Percentiles rank a stretch among this genome's conserved stretches.
Conservation (phyloP, 2,888 invertebrate genomes). For the Amiota minor region DNA sequence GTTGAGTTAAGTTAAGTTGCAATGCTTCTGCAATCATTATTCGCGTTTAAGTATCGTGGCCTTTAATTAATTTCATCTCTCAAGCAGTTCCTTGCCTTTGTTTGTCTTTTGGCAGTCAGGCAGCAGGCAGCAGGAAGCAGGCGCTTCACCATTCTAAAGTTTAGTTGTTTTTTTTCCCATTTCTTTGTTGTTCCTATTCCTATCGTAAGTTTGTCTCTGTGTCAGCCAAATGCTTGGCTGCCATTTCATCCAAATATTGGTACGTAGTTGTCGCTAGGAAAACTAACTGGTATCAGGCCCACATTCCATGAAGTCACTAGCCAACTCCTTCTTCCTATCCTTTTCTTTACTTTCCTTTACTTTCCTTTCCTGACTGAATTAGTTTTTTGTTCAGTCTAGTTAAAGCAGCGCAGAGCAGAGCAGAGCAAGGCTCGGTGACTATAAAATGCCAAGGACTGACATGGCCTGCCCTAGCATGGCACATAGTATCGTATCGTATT, state of each 20-base stretch:
- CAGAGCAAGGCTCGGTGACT: too few species aligned
- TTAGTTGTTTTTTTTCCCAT: not conserved
- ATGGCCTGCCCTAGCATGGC: too few species aligned
- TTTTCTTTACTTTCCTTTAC: not conserved
- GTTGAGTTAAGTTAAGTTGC: too few species aligned
- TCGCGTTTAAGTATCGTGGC: not conserved
- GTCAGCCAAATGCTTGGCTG: not conserved
- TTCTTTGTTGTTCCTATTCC: not conserved
- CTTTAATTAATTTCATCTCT: conserved; percentile 20
- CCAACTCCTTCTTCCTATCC: not conserved
- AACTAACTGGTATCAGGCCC: conserved; percentile 1
- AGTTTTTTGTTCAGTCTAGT: not conserved
- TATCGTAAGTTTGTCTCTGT: not conserved
- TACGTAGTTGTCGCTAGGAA: conserved; percentile 8
- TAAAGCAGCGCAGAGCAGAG: not conserved
- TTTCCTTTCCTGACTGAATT: not conserved
- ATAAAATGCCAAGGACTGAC: too few species aligned
- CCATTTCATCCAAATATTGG: conserved; percentile 17
- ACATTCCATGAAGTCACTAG: not conserved
- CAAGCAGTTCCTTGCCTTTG: not conserved
- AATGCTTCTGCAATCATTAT: too few species aligned
- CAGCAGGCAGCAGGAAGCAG: not conserved
- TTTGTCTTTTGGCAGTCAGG: not conserved
- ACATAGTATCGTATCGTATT: too few species aligned
- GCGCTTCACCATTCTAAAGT: not conserved